Evolutionary conservation across 2,797 vertebrate genomes (phyloP), one percentile per base, ranked within the genome.

Genomic region (Podargus strigoides): DNA sequence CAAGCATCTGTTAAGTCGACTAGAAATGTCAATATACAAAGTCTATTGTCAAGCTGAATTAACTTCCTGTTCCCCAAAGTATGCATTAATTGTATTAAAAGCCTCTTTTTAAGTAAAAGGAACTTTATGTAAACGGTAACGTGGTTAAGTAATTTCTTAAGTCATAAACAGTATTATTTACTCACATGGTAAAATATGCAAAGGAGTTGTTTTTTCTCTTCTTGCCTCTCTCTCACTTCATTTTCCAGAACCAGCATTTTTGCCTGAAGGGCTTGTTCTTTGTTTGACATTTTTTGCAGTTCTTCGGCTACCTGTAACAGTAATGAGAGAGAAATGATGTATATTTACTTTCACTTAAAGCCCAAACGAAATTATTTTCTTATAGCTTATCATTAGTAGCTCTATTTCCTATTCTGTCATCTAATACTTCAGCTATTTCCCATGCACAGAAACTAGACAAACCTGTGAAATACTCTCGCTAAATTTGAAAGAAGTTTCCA

Each of bases 231-330:
- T 94, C 93, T 98, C 90, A 98, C 98, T 95, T 99, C 98, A 26
- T 96, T 96, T 96, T 99, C 98, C 89, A 99, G 98, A 94, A 97
- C 93, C 62, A 98, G 85, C 92, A 99, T 96, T 97, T 98, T 98
- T 79, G 85, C 90, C 95, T 98, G 98, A 87, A 99, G 98, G 34
- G 89, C 91, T 42, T 94, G 97, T 66, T 99, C 98, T 96, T 94
- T 98, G 64, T 97, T 95, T 26, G 88, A 94, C 9, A 97, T 97
- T 87, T 98, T 98, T 84, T 97, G 97, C 94, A 97, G 96, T 62
- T 99, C 98, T 96, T 98, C 98, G 74, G 90, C 97, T 66, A 99
- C 97, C 99, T 99, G 59, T 42, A 95, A 96, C 66, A 95, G 63
- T 60, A 94, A 96, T 46, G 66, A 94, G 59, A 90, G 69, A 91